These are phyloP conservation scores for Perizoma flavofasciatum DNA, from an alignment of 2,888 invertebrate genomes.

Conservation along the genomic window DNA sequence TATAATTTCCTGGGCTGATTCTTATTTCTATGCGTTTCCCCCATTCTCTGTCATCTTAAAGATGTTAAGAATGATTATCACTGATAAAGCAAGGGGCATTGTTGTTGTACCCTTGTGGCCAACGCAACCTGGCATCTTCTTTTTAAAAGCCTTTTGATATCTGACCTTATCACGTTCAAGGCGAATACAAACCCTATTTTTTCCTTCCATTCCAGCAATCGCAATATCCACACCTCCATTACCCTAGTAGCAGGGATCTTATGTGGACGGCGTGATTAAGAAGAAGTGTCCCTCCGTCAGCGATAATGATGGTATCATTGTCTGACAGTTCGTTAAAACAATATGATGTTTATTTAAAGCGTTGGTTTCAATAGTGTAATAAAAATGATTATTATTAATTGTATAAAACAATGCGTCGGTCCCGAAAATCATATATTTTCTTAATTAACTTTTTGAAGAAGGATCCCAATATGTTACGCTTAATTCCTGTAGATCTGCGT, in stretches of 20 bases:
- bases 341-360: too few species aligned
- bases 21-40: background rate
- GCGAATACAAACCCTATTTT: background rate
- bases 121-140: background rate
- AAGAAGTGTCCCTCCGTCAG: background rate
- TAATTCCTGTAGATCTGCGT: too few species aligned
- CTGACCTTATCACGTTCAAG: background rate
- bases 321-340: too few species aligned
- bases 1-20: background rate
- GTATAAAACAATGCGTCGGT: too few species aligned
- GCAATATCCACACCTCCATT: background rate
- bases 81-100: slow-evolving; percentile 3
- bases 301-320: background rate
- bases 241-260: background rate
- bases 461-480: too few species aligned
- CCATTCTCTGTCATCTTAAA: too few species aligned
- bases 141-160: background rate
- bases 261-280: background rate
- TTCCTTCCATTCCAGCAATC: background rate
- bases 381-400: too few species aligned
- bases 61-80: too few species aligned
- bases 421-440: too few species aligned
- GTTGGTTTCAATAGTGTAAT: too few species aligned
- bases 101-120: slow-evolving; percentile 3
- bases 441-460: too few species aligned